phyloP scores from a whole-genome alignment of 2,888 invertebrate genomes.

The Lymantria dispar region DNA sequence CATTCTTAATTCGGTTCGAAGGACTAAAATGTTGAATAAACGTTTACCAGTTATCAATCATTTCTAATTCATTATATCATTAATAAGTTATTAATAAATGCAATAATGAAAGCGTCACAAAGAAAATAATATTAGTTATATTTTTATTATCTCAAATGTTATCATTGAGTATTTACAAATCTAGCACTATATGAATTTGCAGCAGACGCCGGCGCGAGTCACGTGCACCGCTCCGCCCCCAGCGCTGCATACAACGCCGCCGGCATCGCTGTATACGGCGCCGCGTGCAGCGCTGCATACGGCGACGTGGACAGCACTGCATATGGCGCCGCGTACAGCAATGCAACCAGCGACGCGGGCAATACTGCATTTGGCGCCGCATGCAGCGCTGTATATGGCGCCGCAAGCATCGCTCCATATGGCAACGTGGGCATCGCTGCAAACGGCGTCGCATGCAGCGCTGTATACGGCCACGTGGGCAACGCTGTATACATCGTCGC shows the following conservation, averaged over 20 bases:
- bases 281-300: conserved; percentile 4
- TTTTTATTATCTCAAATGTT: too few relatives aligned
- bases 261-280: background rate
- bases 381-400: conserved; percentile 3
- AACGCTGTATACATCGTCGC: background rate
- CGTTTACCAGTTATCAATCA: too few relatives aligned
- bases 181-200: too few relatives aligned
- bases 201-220: conserved; percentile 17
- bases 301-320: background rate
- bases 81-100: too few relatives aligned
- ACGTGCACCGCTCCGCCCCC: conserved; percentile 11
- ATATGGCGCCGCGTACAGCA: background rate
- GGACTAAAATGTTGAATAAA: too few relatives aligned
- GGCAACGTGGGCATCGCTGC: background rate
- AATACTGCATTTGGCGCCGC: background rate
- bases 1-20: too few relatives aligned
- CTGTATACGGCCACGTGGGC: conserved; percentile 4
- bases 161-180: too few relatives aligned
- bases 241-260: conserved; percentile 9
- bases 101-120: too few relatives aligned
- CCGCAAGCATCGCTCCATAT: background rate
- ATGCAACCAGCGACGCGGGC: conserved; percentile 2
- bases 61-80: too few relatives aligned
- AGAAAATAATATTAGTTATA: too few relatives aligned
- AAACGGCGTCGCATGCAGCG: background rate